phyloP scores from a whole-genome alignment of 2,113 vertebrate species.

The Microcebus lehilahytsara region DNA sequence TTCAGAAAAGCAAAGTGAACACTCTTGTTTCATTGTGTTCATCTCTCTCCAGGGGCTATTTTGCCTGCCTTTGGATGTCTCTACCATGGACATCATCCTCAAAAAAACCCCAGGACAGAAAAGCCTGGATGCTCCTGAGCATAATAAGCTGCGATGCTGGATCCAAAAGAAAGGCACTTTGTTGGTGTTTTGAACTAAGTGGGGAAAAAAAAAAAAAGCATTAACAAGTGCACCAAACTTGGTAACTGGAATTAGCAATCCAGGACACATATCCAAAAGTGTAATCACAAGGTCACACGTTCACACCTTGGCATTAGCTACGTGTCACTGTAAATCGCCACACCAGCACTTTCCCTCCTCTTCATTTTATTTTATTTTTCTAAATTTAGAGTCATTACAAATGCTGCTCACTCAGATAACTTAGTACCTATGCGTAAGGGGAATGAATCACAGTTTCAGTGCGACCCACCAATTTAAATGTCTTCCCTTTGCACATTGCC shows the following conservation, averaged over 20 bases:
- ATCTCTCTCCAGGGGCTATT: slow-evolving; percentile 43
- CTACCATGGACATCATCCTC: not conserved
- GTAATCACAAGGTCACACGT: slow-evolving; percentile 67
- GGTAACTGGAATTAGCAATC: slow-evolving; percentile 31
- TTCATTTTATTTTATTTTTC: slow-evolving; percentile 60
- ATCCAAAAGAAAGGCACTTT: not conserved
- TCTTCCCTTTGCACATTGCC: slow-evolving; percentile 35
- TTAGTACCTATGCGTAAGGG: slow-evolving; percentile 43
- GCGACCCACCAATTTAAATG: slow-evolving; percentile 15
- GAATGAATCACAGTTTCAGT: slow-evolving; percentile 38
- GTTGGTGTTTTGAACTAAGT: slow-evolving; percentile 36
- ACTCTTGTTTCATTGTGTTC: slow-evolving; percentile 4
- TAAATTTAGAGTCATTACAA: slow-evolving; percentile 73
- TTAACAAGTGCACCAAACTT: not conserved
- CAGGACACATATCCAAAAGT: slow-evolving; percentile 45
- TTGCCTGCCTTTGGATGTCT: slow-evolving; percentile 27
- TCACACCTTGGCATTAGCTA: slow-evolving; percentile 50
- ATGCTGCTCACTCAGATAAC: slow-evolving; percentile 63
- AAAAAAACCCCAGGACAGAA: slow-evolving; percentile 31
- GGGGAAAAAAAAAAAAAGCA: not conserved
- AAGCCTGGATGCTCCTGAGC: not conserved
- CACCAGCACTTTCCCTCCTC: slow-evolving; percentile 52
- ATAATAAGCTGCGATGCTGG: not conserved
- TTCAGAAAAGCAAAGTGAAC: slow-evolving; percentile 28
- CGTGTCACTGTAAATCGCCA: slow-evolving; percentile 60